Evolutionary conservation across 2,888 invertebrate genomes (phyloP), one percentile per base, ranked within the genome.

Genomic region (Leptodirus hochenwartii): DNA sequence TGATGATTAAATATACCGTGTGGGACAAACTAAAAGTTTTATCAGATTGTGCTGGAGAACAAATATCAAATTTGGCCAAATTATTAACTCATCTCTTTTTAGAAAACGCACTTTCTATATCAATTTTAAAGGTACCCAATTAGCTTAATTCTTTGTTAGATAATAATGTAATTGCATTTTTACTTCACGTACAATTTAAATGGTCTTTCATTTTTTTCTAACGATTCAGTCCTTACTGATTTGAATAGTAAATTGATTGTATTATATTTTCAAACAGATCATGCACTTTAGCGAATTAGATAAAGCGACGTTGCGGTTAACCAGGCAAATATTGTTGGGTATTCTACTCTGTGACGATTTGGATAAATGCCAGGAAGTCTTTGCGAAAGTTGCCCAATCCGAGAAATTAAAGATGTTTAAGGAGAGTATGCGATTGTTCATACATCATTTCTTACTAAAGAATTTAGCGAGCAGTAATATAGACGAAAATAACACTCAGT

Each of bases 1-100:
- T 91, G 44, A 77, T 80, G 0, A 69, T 87, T 34, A 88, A 93
- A 51, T 93, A 73, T 53, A 66, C 79, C 0, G 52, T 85, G 5
- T 95, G 93, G 93, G 93, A 95, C 53, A 81, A 82, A 47, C 68
- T 93, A 13, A 84, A 87, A 48, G 75, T 79, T 20, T 52, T 93
- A 22, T 64, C 71, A 8, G 59, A 61, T 2, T 61, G 77, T 28
- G 61, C 66, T 0, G 64, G 66, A 29, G 58, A 57, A 8, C 70
- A 77, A 44, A 53, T 76, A 25, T 60, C 65, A 0, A 87, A 90
- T 51, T 54, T 95, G 39, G 80, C 82, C 0, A 69, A 74, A 48
- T 68, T 91, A 35, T 53, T 88, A 4, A 67, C 69, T 4, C 74
- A 84, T 47, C 56, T 93, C n/a, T 70, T 93, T 32, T 59, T 78